Evolutionary conservation across 2,888 invertebrate species (phyloP).

Genomic region (Brachylomia viminalis): DNA sequence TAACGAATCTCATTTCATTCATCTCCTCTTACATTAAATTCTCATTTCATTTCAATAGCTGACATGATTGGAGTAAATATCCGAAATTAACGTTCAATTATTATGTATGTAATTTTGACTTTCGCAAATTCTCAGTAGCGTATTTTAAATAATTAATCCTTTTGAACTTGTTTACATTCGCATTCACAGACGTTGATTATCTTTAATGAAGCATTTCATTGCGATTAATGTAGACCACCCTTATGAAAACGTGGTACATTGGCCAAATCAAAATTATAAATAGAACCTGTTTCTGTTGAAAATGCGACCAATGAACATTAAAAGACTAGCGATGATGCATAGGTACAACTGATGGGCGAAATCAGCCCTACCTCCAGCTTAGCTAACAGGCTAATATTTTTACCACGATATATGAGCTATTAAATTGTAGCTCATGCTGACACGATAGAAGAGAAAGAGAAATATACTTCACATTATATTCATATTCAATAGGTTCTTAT

Average conservation of each 20-base stretch:
- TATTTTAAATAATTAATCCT: constrained; percentile 34
- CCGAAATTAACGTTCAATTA: constrained; percentile 43
- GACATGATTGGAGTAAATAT: constrained; percentile 47
- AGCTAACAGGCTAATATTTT: neutral
- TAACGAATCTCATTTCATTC: constrained; percentile 41
- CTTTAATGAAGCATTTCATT: constrained; percentile 20
- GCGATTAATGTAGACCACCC: neutral
- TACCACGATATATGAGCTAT: neutral
- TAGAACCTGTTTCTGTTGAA: neutral
- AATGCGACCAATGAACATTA: neutral
- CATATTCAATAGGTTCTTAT: constrained; percentile 3
- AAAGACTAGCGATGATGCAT: neutral
- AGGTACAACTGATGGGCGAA: no score
- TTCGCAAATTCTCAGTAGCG: constrained; percentile 20
- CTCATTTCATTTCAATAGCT: constrained; percentile 47
- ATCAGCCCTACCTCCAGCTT: neutral
- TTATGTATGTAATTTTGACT: constrained; percentile 36
- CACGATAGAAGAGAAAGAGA: neutral
- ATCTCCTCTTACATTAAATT: constrained; percentile 39
- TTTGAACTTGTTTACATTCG: constrained; percentile 24
- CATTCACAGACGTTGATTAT: neutral
- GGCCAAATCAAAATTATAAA: neutral
- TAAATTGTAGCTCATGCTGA: neutral
- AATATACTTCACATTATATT: neutral
- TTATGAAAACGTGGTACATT: neutral